phyloP scores from a whole-genome alignment of 2,888 invertebrate genomes.

The Argyra leucocephala region DNA sequence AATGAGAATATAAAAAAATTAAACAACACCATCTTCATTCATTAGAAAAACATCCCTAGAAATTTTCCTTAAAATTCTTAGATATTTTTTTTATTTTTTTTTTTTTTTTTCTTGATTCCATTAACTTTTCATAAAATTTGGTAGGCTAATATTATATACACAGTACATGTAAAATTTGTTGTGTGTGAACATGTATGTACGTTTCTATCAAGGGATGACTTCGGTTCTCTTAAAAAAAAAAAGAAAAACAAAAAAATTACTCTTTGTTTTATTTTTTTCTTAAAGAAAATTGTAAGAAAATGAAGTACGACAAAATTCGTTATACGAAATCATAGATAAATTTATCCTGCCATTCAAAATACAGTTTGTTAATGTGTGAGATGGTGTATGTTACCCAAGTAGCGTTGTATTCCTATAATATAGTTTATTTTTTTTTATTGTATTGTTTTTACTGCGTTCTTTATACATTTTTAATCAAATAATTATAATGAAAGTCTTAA shows the following conservation, averaged over 20 bases:
- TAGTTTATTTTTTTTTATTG: too few relatives aligned
- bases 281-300: background rate
- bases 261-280: background rate
- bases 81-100: background rate
- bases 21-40: background rate
- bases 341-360: background rate
- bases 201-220: background rate
- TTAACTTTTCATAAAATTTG: background rate
- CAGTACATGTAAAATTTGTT: too few relatives aligned
- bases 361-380: too few relatives aligned
- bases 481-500: too few relatives aligned
- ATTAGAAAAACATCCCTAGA: background rate
- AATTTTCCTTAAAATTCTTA: background rate
- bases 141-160: background rate
- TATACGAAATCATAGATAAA: constrained; percentile 3
- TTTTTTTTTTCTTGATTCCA: background rate
- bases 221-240: background rate
- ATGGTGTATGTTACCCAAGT: too few relatives aligned
- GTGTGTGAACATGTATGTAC: background rate
- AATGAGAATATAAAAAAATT: background rate
- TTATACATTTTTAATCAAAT: too few relatives aligned
- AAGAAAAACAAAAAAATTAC: too few relatives aligned
- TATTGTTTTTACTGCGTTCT: too few relatives aligned
- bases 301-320: background rate
- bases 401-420: too few relatives aligned